Conservation (phyloP, 2,888 invertebrate species). For the Apoda limacodes region DNA sequence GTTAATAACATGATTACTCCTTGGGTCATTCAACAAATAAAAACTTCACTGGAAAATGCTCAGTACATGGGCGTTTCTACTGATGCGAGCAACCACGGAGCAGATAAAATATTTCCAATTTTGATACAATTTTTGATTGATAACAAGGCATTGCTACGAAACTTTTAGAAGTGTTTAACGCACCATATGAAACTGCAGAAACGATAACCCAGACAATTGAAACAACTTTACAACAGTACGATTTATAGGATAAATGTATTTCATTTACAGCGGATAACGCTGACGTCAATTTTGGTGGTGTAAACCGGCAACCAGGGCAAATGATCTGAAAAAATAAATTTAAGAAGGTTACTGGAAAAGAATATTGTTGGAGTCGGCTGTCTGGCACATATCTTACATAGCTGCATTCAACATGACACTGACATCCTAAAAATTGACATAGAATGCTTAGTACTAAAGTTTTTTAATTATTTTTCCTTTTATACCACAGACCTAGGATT, state of each 20-base stretch:
- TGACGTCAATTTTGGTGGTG: slow-evolving; percentile 30
- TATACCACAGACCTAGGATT: no score
- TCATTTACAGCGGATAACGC: slow-evolving; percentile 26
- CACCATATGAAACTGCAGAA: no score
- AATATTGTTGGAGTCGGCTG: slow-evolving; percentile 23
- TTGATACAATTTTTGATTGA: no score
- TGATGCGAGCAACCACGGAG: no score
- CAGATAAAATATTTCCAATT: no score
- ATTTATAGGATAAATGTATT: not conserved
- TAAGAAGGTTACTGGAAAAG: slow-evolving; percentile 19
- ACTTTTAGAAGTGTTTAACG: no score
- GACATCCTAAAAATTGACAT: slow-evolving; percentile 13
- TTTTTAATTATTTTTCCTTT: slow-evolving; percentile 20
- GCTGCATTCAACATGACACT: slow-evolving; percentile 19
- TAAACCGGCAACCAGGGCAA: slow-evolving; percentile 15
- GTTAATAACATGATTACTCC: no score
- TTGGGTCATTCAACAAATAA: no score
- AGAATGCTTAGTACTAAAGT: slow-evolving; percentile 14
- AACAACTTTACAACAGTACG: not conserved
- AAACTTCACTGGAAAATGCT: no score
- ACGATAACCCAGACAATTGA: no score
- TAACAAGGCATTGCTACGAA: no score
- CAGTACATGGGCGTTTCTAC: no score
- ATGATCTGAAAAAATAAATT: slow-evolving; percentile 21
- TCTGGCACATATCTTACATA: slow-evolving; percentile 23